Conservation (phyloP, 1,140 invertebrate species). For the Drosophila athabasca region DNA sequence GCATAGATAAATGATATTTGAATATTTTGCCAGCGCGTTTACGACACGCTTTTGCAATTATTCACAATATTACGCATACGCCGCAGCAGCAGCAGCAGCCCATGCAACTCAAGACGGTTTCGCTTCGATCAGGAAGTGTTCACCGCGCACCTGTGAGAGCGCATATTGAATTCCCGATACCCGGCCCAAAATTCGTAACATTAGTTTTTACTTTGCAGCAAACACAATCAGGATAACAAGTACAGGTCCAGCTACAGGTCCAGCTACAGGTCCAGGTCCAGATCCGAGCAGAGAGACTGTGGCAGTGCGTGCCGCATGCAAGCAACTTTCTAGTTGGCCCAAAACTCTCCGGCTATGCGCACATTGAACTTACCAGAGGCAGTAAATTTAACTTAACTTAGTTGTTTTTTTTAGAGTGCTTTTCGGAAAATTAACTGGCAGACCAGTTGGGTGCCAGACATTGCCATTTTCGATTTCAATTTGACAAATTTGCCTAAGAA, state of each 20-base stretch:
- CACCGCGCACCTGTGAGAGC: slow-evolving; percentile 55
- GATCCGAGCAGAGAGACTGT: slow-evolving; percentile 3
- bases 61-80: slow-evolving; percentile 76
- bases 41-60: slow-evolving; percentile 75
- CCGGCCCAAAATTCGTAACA: slow-evolving; percentile 45
- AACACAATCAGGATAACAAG: slow-evolving; percentile 71
- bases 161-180: slow-evolving; percentile 27
- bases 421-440: slow-evolving; percentile 40
- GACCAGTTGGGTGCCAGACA: slow-evolving; percentile 63
- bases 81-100: slow-evolving; percentile 16
- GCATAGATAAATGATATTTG: slow-evolving; percentile 59
- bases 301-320: slow-evolving; percentile 66
- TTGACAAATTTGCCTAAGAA: slow-evolving; percentile 68
- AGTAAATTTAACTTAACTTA: slow-evolving; percentile 48
- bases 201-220: slow-evolving; percentile 53
- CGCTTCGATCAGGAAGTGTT: slow-evolving; percentile 64
- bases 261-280: slow-evolving; percentile 29
- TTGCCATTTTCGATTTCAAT: slow-evolving; percentile 64
- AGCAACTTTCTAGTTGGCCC: slow-evolving; percentile 70
- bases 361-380: slow-evolving; percentile 67
- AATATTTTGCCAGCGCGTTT: slow-evolving; percentile 55
- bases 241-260: slow-evolving; percentile 53
- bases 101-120: slow-evolving; percentile 54
- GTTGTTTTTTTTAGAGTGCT: slow-evolving; percentile 6
- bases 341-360: slow-evolving; percentile 60